phyloP scores from a whole-genome alignment of 2,113 vertebrate species.

The Anas platyrhynchos region DNA sequence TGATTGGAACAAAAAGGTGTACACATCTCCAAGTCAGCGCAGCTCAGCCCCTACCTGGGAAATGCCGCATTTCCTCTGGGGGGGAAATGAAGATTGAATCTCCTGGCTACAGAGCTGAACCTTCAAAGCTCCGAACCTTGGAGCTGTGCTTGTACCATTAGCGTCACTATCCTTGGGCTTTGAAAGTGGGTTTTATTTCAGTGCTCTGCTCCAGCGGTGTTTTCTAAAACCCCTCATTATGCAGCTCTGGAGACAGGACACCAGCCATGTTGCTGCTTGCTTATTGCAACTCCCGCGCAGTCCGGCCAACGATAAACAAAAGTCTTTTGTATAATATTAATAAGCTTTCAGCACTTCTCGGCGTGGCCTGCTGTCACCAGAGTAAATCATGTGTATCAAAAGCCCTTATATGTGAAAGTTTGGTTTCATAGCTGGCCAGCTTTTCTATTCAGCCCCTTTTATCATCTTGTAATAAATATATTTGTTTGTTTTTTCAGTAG shows the following conservation, averaged over 20 bases:
- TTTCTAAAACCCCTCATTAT: slow-evolving; percentile 68
- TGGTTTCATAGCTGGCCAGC: slow-evolving; percentile 81
- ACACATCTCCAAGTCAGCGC: background rate
- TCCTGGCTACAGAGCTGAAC: background rate
- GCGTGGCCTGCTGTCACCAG: slow-evolving; percentile 74
- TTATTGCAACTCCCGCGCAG: slow-evolving; percentile 80
- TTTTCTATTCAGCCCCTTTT: slow-evolving; percentile 76
- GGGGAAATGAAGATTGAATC: background rate
- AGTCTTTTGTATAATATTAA: slow-evolving; percentile 84
- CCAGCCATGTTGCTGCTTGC: slow-evolving; percentile 68
- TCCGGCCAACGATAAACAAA: slow-evolving; percentile 80
- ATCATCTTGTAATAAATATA: slow-evolving; percentile 82
- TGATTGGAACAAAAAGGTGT: background rate
- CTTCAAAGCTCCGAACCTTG: background rate
- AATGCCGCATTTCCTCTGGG: background rate
- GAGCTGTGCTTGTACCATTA: background rate
- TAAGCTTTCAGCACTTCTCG: slow-evolving; percentile 79
- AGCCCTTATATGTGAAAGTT: slow-evolving; percentile 79
- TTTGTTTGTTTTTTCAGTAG: slow-evolving; percentile 82
- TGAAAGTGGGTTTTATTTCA: slow-evolving; percentile 17
- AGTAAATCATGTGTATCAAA: slow-evolving; percentile 81
- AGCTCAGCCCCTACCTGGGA: background rate
- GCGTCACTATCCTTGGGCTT: background rate
- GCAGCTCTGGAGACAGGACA: slow-evolving; percentile 67
- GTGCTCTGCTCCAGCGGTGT: slow-evolving; percentile 20